Conservation (phyloP, 1,140 invertebrate species). For the Anagrus nilaparvatae region DNA sequence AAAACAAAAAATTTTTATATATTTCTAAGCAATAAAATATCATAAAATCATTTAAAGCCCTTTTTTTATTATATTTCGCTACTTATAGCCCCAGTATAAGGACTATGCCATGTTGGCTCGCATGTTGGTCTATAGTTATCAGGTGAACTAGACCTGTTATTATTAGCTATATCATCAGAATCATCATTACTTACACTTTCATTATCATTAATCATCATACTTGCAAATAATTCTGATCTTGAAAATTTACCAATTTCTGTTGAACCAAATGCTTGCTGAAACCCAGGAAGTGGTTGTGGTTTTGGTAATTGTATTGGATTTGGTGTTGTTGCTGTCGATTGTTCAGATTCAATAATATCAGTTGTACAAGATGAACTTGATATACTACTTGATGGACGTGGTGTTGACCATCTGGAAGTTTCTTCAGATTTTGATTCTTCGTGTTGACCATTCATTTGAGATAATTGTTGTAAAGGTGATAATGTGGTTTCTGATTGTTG, state of each 20-base stretch:
- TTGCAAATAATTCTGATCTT: slow-evolving; percentile 43
- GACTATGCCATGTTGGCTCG: slow-evolving; percentile 36
- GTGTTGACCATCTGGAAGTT: too few species aligned
- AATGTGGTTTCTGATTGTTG: neutral
- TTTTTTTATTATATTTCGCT: slow-evolving; percentile 40
- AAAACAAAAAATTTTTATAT: too few species aligned
- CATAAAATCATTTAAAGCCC: too few species aligned
- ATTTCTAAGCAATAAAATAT: too few species aligned
- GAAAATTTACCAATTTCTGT: slow-evolving; percentile 65
- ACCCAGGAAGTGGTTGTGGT: slow-evolving; percentile 57
- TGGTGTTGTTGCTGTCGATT: too few species aligned
- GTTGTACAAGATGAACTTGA: too few species aligned
- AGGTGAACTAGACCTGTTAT: neutral
- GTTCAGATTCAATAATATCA: too few species aligned
- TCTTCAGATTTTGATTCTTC: too few species aligned
- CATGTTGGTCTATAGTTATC: slow-evolving; percentile 1
- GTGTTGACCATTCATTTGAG: too few species aligned
- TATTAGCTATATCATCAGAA: neutral
- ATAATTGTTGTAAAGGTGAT: neutral
- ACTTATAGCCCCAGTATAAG: slow-evolving; percentile 34
- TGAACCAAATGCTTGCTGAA: slow-evolving; percentile 66
- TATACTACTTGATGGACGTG: too few species aligned
- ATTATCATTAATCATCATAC: slow-evolving; percentile 17
- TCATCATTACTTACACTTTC: neutral
- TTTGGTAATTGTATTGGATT: slow-evolving; percentile 16